These are phyloP conservation scores for Elachura formosa DNA, from an alignment of 2,113 vertebrate species.

Conservation along the genomic window DNA sequence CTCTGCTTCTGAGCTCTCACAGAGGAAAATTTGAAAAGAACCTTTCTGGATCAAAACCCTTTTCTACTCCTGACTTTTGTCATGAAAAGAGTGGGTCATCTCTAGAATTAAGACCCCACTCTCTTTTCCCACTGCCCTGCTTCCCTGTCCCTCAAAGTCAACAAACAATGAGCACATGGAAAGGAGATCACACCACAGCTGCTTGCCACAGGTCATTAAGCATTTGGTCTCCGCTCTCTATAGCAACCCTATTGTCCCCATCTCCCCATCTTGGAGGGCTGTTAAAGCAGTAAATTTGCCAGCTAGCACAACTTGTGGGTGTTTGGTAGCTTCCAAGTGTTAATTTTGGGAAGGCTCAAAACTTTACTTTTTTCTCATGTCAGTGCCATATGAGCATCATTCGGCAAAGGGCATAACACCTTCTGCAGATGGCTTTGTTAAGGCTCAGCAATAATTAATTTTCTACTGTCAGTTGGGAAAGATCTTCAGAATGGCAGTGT, in stretches of 20 bases:
- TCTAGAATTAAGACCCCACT: neutral
- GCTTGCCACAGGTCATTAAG: neutral
- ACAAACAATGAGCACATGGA: rapidly evolving
- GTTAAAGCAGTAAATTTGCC: neutral
- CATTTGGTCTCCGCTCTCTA: neutral
- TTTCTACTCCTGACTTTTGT: neutral
- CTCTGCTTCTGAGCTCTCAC: rapidly evolving
- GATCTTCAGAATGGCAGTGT: neutral
- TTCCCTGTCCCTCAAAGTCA: neutral
- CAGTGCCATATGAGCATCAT: rapidly evolving
- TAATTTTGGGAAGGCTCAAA: neutral
- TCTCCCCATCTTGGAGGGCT: neutral
- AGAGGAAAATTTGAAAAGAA: neutral
- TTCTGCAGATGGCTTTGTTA: neutral
- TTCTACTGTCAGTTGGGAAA: neutral
- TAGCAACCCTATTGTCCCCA: neutral
- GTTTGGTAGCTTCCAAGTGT: neutral
- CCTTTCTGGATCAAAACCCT: neutral
- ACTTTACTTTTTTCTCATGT: neutral
- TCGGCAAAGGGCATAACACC: neutral
- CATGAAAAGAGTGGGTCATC: neutral
- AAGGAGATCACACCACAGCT: neutral
- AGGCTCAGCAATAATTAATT: neutral
- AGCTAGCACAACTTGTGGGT: neutral
- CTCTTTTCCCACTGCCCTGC: neutral